Conservation (phyloP, 2,113 vertebrate genomes). For the Bagarius yarrelli region DNA sequence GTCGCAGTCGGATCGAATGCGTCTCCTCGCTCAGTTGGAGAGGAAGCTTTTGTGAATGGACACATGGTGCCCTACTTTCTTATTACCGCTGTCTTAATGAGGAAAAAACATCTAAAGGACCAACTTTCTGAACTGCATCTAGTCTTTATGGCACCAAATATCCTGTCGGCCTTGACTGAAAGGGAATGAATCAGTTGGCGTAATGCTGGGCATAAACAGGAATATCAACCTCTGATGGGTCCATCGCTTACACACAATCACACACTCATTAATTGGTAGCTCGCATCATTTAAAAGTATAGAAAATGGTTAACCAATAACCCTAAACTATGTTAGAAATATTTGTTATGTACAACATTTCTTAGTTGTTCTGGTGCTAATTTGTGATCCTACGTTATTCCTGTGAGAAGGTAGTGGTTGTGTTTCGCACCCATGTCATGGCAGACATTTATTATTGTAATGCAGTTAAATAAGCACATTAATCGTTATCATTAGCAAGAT, state of each 20-base stretch:
- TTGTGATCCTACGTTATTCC: not conserved
- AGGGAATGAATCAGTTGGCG: too few relatives aligned
- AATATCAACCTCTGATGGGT: not conserved
- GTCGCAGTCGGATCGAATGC: slow-evolving; percentile 17
- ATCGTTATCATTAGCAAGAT: too few relatives aligned
- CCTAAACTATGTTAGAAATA: too few relatives aligned
- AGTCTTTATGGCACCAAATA: not conserved
- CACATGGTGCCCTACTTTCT: slow-evolving; percentile 49
- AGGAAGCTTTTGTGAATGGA: slow-evolving; percentile 45
- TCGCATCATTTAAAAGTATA: not conserved
- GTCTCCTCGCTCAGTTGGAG: slow-evolving; percentile 25
- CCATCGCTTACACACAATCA: not conserved
- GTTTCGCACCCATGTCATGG: not conserved
- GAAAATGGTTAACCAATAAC: not conserved
- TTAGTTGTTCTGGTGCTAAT: not conserved
- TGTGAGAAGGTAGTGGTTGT: not conserved
- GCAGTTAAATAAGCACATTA: not conserved
- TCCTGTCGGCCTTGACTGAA: not conserved
- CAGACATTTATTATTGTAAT: not conserved
- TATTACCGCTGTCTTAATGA: not conserved
- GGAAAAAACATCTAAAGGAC: not conserved
- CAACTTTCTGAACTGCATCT: not conserved
- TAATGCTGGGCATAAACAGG: not conserved
- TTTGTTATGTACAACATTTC: not conserved
- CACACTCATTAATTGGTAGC: not conserved